Base-by-base conservation (phyloP, 2,888 invertebrate genomes). In the Agrochola lota region DNA sequence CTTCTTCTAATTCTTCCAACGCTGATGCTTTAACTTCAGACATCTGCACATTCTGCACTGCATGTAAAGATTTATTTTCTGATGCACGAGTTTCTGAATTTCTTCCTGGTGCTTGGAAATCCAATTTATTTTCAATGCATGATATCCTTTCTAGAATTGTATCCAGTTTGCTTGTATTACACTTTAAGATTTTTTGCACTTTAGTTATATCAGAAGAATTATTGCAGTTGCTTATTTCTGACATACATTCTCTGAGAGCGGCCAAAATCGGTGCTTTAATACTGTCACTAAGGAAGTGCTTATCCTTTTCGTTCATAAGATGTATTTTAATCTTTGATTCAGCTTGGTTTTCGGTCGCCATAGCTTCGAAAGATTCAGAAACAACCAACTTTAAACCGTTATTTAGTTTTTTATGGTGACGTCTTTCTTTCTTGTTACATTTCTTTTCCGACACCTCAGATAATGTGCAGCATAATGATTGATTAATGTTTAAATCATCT, bases 281-380 rank as follows among this genome's bases (percentile, higher is more conserved):
- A 81, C 91, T 94, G 74, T 96, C 94, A 80, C 90, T 92, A 49
- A 96, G 91, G 57, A 90, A 81, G 70, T 91, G 89, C 85, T 94
- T 96, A 60, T 96, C 96, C 80, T 90, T 91, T 23, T 95, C 94
- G 73, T 94, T 95, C 95, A 96, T 96, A 46, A 96, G 90, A 85
- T 95, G 94, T 85, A 96, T 92, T 93, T 96, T 96, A 77, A 96
- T 94, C 84, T 91, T 94, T 20, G 91, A 89, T 23, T 94, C 93
- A 26, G 91, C 92, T 62, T 86, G 76, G 40, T 92, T 88, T 88
- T 95, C 94, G 3, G 93, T 92, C 3, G 95, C 95, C 40, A 96
- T 81, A 49, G 94, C 95, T 89, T 95, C 94, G 77, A 96, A 94
- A 12, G 95, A 95, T 82, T 95, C 94, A 0, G 95, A 95, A 70